These are phyloP conservation scores for Drosophila ironensis DNA, from an alignment of 1,140 invertebrate species.

Conservation along the genomic window DNA sequence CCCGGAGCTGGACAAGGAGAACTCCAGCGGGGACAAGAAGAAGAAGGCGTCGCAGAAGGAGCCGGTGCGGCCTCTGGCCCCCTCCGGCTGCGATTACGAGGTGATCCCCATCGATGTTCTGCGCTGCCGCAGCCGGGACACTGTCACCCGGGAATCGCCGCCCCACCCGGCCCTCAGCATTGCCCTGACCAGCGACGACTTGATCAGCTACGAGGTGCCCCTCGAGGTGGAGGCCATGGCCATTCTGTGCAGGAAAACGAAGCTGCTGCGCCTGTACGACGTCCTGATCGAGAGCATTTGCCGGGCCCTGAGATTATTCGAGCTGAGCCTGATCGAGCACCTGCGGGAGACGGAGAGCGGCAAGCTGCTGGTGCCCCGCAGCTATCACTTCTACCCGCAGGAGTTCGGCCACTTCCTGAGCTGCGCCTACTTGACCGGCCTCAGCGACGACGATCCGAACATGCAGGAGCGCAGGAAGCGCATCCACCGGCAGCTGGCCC, in stretches of 20 bases:
- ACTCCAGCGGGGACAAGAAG: conserved; percentile 37
- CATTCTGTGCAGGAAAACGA: conserved; percentile 86
- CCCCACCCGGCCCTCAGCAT: conserved; percentile 56
- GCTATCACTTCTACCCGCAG: conserved; percentile 81
- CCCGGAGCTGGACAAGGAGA: conserved; percentile 22
- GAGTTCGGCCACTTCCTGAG: conserved; percentile 89
- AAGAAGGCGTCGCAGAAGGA: conserved; percentile 17
- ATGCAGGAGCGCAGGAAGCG: conserved; percentile 85
- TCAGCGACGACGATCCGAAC: conserved; percentile 83
- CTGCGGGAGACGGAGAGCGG: conserved; percentile 42
- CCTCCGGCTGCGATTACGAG: conserved; percentile 67
- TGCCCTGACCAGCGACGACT: conserved; percentile 58
- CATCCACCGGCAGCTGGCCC: conserved; percentile 87
- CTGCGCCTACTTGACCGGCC: conserved; percentile 86
- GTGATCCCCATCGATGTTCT: conserved; percentile 69
- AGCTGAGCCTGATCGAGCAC: conserved; percentile 84
- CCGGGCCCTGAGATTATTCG: conserved; percentile 86
- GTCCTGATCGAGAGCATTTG: conserved; percentile 89
- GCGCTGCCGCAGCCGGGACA: conserved; percentile 60
- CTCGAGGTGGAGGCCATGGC: conserved; percentile 88
- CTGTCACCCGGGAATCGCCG: conserved; percentile 23
- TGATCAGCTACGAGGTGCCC: conserved; percentile 83
- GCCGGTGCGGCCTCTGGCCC: conserved; percentile 35
- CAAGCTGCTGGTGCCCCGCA: conserved; percentile 61
- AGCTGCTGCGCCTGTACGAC: conserved; percentile 86